Conservation (phyloP, 1,140 invertebrate species). For the Camponotus vicinus region DNA sequence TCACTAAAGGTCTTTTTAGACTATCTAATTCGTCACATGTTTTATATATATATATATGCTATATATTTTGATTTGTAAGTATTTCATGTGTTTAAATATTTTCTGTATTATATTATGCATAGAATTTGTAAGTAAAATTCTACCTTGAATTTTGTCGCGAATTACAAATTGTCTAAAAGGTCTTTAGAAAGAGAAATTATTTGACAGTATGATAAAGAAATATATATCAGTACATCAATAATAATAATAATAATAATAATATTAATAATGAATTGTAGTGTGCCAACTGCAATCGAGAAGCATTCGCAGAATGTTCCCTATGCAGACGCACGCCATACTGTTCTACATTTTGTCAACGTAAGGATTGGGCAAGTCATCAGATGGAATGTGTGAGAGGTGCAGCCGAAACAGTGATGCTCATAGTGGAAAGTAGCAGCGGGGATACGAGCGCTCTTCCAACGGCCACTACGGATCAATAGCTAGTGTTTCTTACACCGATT, state of each 20-base stretch:
- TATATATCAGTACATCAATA: not conserved
- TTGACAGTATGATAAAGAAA: not conserved
- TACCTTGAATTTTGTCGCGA: no score
- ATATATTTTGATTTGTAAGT: no score
- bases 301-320: constrained; percentile 93
- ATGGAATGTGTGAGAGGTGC: constrained; percentile 92
- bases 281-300: constrained; percentile 94
- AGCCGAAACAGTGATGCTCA: constrained; percentile 88
- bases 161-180: no score
- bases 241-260: not conserved
- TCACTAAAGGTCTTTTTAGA: no score
- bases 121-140: no score
- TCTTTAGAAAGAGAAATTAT: no score
- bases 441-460: constrained; percentile 78
- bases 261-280: constrained; percentile 87
- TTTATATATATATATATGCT: no score
- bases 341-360: constrained; percentile 94
- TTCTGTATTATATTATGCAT: no score
- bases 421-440: constrained; percentile 86
- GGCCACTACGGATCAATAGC: constrained; percentile 82
- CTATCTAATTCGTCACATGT: no score
- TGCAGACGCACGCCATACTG: constrained; percentile 94
- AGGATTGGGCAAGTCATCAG: constrained; percentile 94
- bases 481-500: constrained; percentile 80
- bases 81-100: no score